Conservation (phyloP, 1,140 invertebrate genomes). For the Acyrthosiphon pisum region DNA sequence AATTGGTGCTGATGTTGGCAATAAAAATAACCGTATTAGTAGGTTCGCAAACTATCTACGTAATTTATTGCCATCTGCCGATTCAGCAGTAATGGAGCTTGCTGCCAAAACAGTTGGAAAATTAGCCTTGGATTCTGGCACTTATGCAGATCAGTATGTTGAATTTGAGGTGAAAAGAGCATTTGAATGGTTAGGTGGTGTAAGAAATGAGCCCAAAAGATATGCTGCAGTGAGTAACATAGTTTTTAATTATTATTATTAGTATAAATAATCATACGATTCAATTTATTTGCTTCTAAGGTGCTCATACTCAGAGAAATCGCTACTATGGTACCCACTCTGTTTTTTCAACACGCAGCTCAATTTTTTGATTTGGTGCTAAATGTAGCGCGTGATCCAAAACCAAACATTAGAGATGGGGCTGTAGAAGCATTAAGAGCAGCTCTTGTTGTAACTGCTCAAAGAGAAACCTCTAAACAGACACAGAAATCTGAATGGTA, state of each 20-base stretch:
- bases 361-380: slow-evolving; percentile 97
- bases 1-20: slow-evolving; percentile 90
- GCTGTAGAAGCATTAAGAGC: slow-evolving; percentile 92
- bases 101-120: slow-evolving; percentile 94
- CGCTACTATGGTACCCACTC: slow-evolving; percentile 94
- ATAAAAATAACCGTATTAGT: slow-evolving; percentile 86
- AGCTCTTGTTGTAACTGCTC: slow-evolving; percentile 91
- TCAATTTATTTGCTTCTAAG: slow-evolving; percentile 61
- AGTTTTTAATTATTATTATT: not conserved
- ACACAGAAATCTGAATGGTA: slow-evolving; percentile 90
- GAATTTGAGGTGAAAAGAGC: slow-evolving; percentile 95
- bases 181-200: slow-evolving; percentile 90
- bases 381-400: slow-evolving; percentile 88
- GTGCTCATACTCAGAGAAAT: slow-evolving; percentile 91
- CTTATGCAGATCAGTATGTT: slow-evolving; percentile 92
- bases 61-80: slow-evolving; percentile 86
- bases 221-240: slow-evolving; percentile 79
- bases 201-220: slow-evolving; percentile 86
- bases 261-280: not conserved
- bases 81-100: slow-evolving; percentile 92
- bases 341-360: slow-evolving; percentile 97
- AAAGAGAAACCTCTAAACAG: slow-evolving; percentile 90
- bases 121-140: slow-evolving; percentile 88
- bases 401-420: slow-evolving; percentile 88
- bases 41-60: slow-evolving; percentile 92